Evolutionary conservation across 2,888 invertebrate genomes (phyloP), one percentile per base, ranked within the genome.

Genomic region (Orthosia incerta): DNA sequence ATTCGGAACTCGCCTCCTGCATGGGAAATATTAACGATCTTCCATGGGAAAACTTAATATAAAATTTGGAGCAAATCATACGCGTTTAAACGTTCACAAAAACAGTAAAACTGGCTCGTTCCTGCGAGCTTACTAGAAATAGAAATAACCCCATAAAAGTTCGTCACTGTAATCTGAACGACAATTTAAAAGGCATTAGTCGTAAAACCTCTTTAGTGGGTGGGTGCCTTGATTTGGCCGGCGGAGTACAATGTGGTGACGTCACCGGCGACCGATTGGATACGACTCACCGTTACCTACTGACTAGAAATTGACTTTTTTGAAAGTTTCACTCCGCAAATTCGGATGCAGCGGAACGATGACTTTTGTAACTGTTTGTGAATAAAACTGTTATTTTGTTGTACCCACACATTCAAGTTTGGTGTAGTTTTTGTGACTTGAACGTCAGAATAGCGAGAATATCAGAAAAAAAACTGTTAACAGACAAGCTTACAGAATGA

Each of bases 111-210:
- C 48, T 31, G 45, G 26, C 18, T 16, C n/a, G 61, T 51, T 71
- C 60, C 48, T 61, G 3, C 13, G 16, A 46, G 26, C 46, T 71
- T 51, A 57, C 61, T 18, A 61, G 39, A 80, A 80, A 81, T 62
- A 80, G 50, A 67, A 80, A 57, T 71, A 71, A 62, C 64, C 20
- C 51, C 46, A n/a, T 66, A 51, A 77, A 61, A 48, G 18, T 61
- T 76, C 31, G 64, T 71, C 63, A 31, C 45, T 62, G 71, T 73
- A 79, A 83, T 79, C 68, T 85, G 71, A 60, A 67, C 56, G 56
- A 78, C 80, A 76, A 82, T 85, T 79, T 77, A 85, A 83, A 86
- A 79, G 74, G 64, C 80, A 85, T 76, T 85, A 82, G 67, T 74
- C 71, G 59, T 76, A 62, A 62, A 76, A 74, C 67, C 63, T 74